These are phyloP conservation scores for Hirtodrosophila duncani DNA, from an alignment of 2,888 invertebrate genomes.

Conservation along the genomic window DNA sequence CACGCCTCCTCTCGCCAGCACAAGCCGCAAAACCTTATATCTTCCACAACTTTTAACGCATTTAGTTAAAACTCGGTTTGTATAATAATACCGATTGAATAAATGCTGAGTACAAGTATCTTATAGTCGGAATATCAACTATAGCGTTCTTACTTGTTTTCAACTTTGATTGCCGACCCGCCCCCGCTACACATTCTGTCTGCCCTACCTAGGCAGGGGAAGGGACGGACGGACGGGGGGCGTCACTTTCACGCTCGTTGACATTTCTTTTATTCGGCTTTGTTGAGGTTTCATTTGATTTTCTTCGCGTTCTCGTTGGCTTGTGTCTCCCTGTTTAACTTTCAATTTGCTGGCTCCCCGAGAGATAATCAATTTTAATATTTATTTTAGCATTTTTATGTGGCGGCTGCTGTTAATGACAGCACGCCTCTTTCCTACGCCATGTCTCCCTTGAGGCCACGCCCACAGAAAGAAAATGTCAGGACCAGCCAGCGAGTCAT, in stretches of 20 bases:
- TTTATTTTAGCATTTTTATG: constrained; percentile 58
- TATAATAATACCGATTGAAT: too few relatives aligned
- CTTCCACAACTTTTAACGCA: too few relatives aligned
- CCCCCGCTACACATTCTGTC: neutral
- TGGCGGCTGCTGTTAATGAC: constrained; percentile 8
- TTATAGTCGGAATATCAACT: too few relatives aligned
- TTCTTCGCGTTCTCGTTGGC: constrained; percentile 18
- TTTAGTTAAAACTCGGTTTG: too few relatives aligned
- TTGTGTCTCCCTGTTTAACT: constrained; percentile 33
- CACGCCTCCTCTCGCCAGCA: too few relatives aligned
- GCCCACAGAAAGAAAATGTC: constrained; percentile 4
- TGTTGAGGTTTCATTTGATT: constrained; percentile 5
- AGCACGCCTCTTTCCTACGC: too few relatives aligned
- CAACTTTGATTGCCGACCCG: constrained; percentile 62
- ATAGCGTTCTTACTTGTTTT: too few relatives aligned
- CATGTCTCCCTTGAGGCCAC: neutral
- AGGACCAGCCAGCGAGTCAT: neutral
- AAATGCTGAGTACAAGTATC: too few relatives aligned
- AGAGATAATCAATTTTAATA: constrained; percentile 62
- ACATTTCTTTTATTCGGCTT: constrained; percentile 44
- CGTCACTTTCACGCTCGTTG: constrained; percentile 63
- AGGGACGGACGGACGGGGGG: neutral
- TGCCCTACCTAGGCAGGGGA: neutral
- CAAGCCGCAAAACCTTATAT: too few relatives aligned
- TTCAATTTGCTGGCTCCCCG: constrained; percentile 45